Evolutionary conservation across 2,888 invertebrate species (phyloP).

Genomic region (Neoitamus cyanurus): DNA sequence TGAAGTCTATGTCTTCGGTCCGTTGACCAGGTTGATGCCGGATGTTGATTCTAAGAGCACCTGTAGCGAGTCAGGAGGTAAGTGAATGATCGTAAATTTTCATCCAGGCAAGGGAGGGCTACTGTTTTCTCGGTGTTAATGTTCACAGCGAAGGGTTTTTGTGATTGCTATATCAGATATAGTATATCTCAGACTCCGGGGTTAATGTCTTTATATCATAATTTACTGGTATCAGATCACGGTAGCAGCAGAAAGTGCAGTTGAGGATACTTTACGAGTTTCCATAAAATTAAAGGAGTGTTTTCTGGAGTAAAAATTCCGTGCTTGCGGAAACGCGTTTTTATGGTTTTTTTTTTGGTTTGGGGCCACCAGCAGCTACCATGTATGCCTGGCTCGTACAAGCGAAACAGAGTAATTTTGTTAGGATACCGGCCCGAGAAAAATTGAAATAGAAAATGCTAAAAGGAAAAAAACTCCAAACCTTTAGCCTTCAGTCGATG

Average conservation of each 20-base stretch:
- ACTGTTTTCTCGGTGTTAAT: slow-evolving; percentile 22
- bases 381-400: no score
- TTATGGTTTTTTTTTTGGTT: not conserved
- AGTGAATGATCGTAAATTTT: slow-evolving; percentile 36
- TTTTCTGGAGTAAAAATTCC: not conserved
- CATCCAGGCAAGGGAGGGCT: not conserved
- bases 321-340: no score
- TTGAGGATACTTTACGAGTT: slow-evolving; percentile 16
- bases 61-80: slow-evolving; percentile 40
- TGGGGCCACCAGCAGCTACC: no score
- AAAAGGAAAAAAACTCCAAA: not conserved
- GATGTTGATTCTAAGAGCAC: slow-evolving; percentile 50
- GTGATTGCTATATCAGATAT: no score
- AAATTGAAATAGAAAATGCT: no score
- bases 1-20: slow-evolving; percentile 53
- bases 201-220: slow-evolving; percentile 25
- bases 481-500: slow-evolving; percentile 49
- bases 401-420: no score
- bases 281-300: not conserved
- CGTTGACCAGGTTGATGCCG: slow-evolving; percentile 48
- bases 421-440: no score
- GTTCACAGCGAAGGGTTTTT: not conserved
- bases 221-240: slow-evolving; percentile 37
- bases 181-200: not conserved
- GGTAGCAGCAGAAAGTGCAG: not conserved